Evolutionary conservation across 2,888 invertebrate species (phyloP).

Genomic region (Thyatira batis): DNA sequence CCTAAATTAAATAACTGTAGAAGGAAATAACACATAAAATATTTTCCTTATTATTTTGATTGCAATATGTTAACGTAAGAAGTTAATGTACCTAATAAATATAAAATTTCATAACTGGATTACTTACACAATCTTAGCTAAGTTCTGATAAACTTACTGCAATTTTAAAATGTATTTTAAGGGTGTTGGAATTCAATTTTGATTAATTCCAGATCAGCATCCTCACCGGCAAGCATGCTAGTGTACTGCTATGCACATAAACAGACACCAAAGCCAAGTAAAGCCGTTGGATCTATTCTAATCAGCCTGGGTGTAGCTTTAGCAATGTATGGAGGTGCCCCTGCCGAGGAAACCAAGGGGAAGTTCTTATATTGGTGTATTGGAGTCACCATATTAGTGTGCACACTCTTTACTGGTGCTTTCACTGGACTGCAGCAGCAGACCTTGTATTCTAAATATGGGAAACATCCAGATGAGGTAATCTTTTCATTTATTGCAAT

Average conservation of each 20-base stretch:
- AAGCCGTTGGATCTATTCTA: conserved; percentile 63
- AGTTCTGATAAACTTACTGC: too few species aligned
- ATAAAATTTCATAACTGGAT: too few species aligned
- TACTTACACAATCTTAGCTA: too few species aligned
- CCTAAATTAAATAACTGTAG: too few species aligned
- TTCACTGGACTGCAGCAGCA: conserved; percentile 74
- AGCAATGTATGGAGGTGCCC: conserved; percentile 71
- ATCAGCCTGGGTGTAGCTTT: conserved; percentile 65
- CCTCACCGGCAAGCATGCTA: conserved; percentile 73
- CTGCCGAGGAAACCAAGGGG: conserved; percentile 53
- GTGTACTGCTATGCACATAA: conserved; percentile 66
- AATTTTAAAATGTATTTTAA: too few species aligned
- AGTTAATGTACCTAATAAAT: too few species aligned
- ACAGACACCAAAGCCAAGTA: conserved; percentile 55
- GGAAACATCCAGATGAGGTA: conserved; percentile 76
- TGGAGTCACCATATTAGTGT: conserved; percentile 62
- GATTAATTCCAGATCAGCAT: conserved; percentile 61
- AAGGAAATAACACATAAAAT: too few species aligned
- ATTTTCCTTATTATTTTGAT: too few species aligned
- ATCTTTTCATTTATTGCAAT: conserved; percentile 2
- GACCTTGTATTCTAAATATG: conserved; percentile 64
- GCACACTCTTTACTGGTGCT: conserved; percentile 65
- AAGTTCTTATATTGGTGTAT: conserved; percentile 65
- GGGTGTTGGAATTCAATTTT: conserved; percentile 7
- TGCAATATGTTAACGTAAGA: too few species aligned